phyloP scores from a whole-genome alignment of 2,797 vertebrate species.

The Triplophysa yarkandensis region DNA sequence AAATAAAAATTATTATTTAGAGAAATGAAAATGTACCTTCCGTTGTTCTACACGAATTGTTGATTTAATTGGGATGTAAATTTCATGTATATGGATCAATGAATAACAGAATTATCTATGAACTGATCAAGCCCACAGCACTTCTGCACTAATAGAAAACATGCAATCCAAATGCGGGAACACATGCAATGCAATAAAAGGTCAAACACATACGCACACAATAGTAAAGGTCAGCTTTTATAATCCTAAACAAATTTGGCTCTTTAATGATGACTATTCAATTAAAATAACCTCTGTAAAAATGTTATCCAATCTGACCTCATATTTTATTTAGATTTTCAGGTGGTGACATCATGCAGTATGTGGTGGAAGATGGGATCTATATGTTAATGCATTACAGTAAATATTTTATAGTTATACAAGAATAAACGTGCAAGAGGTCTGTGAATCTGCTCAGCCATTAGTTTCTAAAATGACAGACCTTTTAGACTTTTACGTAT shows the following conservation, averaged over 20 bases:
- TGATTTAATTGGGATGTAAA: slow-evolving; percentile 45
- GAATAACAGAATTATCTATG: slow-evolving; percentile 36
- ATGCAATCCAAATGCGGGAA: slow-evolving; percentile 10
- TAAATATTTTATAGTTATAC: not conserved
- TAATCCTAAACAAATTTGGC: slow-evolving; percentile 1
- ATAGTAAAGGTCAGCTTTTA: slow-evolving; percentile 52
- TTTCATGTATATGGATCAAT: slow-evolving; percentile 52
- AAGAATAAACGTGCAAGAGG: not conserved
- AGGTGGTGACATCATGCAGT: not conserved
- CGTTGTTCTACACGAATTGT: not conserved
- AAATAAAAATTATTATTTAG: too few species aligned
- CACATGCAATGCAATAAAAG: slow-evolving; percentile 43
- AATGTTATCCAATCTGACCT: slow-evolving; percentile 7
- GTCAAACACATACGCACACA: slow-evolving; percentile 44
- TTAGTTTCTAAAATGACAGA: not conserved
- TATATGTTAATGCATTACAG: not conserved
- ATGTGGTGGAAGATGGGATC: not conserved
- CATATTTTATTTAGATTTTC: slow-evolving; percentile 15
- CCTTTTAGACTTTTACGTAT: not conserved
- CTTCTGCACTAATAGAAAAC: slow-evolving; percentile 20
- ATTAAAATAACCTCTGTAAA: slow-evolving; percentile 30
- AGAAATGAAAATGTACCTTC: not conserved
- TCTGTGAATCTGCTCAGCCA: not conserved
- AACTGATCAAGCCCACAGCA: slow-evolving; percentile 44
- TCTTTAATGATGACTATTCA: slow-evolving; percentile 20